phyloP scores from a whole-genome alignment of 2,113 vertebrate species.

The Bettongia penicillata region DNA sequence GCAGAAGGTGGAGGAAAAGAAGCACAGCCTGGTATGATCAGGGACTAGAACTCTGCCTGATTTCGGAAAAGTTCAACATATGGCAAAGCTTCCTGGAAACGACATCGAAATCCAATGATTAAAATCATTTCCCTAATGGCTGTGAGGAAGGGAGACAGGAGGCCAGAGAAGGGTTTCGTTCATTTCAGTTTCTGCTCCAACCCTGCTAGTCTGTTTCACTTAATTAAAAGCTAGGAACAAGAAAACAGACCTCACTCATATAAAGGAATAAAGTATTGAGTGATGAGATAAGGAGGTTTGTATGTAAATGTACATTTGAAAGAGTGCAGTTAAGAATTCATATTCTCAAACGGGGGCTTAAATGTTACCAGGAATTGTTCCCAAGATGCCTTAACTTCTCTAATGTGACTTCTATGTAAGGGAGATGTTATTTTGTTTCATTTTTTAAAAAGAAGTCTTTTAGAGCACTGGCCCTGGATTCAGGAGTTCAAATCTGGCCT shows the following conservation, averaged over 20 bases:
- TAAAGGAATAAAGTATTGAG: conserved; percentile 25
- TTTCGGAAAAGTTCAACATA: conserved; percentile 44
- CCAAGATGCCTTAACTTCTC: background rate
- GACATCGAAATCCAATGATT: conserved; percentile 26
- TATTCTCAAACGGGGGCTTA: conserved; percentile 8
- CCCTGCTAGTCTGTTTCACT: conserved; percentile 34
- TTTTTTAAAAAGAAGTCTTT: background rate
- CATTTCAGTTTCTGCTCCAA: conserved; percentile 13
- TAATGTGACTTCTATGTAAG: background rate
- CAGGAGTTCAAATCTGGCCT: background rate
- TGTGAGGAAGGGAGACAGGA: conserved; percentile 39
- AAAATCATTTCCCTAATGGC: conserved; percentile 42
- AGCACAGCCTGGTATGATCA: conserved; percentile 6
- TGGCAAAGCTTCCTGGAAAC: conserved; percentile 41
- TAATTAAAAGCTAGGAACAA: conserved; percentile 36
- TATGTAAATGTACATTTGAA: conserved; percentile 1
- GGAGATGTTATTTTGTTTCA: conserved; percentile 20
- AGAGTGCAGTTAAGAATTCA: background rate
- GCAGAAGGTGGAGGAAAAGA: conserved; percentile 4
- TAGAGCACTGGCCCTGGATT: background rate
- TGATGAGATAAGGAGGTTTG: conserved; percentile 10
- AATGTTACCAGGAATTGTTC: conserved; percentile 34
- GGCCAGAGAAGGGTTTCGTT: conserved; percentile 15
- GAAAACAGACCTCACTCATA: conserved; percentile 33
- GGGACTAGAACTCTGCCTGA: conserved; percentile 6